These are phyloP conservation scores for Callorhinus ursinus DNA, from an alignment of 2,113 vertebrate species.

Conservation along the genomic window DNA sequence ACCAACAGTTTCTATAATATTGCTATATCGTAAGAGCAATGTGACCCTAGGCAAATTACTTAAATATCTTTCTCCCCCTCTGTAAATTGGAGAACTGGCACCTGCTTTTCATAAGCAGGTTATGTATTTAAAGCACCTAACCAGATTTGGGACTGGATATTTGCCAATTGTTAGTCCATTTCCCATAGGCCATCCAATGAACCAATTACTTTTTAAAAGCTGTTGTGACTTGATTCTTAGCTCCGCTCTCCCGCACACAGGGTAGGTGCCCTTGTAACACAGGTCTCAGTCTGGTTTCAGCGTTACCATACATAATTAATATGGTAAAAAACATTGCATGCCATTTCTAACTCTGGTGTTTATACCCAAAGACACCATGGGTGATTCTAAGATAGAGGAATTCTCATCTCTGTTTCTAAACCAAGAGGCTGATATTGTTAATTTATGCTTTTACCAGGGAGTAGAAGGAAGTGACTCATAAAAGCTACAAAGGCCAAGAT, in stretches of 20 bases:
- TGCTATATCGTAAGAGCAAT: neutral
- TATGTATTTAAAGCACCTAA: neutral
- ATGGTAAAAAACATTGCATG: neutral
- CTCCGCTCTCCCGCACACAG: neutral
- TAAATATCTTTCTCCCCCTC: neutral
- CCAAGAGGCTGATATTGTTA: neutral
- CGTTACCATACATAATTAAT: neutral
- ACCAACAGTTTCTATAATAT: too few relatives aligned
- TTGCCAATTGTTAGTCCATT: neutral
- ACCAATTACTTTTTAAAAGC: neutral
- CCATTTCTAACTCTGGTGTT: neutral
- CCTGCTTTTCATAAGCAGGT: neutral
- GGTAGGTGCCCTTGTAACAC: neutral
- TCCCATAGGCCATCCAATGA: neutral
- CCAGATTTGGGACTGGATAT: neutral
- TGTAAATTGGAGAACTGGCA: neutral
- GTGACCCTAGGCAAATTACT: neutral
- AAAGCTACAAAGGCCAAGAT: neutral
- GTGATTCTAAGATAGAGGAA: slow-evolving; percentile 7
- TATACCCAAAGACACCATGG: neutral
- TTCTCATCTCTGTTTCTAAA: slow-evolving; percentile 46
- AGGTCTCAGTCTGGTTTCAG: neutral
- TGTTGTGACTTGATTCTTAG: neutral
- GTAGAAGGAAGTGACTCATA: slow-evolving; percentile 14
- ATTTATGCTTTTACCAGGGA: neutral